Evolutionary conservation across 2,113 vertebrate species (phyloP).

Genomic region (Orthonyx spaldingii): DNA sequence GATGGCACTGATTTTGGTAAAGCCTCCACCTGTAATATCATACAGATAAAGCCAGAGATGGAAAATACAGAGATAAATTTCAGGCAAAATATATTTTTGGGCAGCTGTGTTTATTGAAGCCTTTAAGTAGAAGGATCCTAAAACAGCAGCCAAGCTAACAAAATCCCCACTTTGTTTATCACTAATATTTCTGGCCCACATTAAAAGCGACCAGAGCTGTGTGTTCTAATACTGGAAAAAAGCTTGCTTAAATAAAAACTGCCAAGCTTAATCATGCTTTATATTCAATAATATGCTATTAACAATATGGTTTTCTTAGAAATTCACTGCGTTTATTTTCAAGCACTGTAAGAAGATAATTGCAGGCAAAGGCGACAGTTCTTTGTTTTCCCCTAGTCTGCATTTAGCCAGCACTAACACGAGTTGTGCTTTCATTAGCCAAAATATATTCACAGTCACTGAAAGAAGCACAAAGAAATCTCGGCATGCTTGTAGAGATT

Average conservation of each 20-base stretch:
- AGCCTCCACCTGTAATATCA: neutral
- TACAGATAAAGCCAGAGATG: neutral
- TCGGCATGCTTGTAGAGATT: neutral
- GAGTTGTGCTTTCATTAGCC: neutral
- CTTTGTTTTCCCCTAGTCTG: neutral
- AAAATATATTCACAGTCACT: neutral
- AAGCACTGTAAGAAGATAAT: slow-evolving; percentile 28
- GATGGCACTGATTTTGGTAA: neutral
- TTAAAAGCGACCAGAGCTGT: neutral
- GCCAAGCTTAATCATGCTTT: neutral
- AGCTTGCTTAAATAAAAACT: neutral
- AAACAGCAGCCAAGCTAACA: neutral
- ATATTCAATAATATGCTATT: neutral
- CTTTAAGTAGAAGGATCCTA: neutral
- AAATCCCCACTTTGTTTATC: neutral
- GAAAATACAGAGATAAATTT: neutral
- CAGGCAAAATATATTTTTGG: neutral
- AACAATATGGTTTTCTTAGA: neutral
- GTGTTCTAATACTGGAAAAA: neutral
- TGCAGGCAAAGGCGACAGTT: slow-evolving; percentile 15
- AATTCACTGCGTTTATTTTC: neutral
- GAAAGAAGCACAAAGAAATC: slow-evolving; percentile 6
- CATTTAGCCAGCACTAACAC: neutral
- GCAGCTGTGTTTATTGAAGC: neutral
- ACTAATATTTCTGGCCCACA: neutral